Conservation (phyloP, 2,113 vertebrate genomes). For the Corydoras sp. region DNA sequence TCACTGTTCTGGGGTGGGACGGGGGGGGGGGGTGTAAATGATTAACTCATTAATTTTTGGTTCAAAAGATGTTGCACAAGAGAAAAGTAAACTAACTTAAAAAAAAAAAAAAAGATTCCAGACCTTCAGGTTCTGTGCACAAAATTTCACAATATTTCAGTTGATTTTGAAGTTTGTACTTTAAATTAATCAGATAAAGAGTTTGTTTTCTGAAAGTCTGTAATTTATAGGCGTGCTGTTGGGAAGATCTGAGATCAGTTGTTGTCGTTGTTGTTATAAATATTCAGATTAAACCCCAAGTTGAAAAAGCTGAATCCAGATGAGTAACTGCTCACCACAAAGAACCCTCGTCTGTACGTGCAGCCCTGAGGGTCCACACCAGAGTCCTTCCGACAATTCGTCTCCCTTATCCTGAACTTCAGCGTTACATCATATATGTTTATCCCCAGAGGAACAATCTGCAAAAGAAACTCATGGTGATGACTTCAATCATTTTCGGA, state of each 20-base stretch:
- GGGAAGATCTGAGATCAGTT: no score
- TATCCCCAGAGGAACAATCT: constrained; percentile 47
- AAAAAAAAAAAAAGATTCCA: neutral
- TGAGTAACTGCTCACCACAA: constrained; percentile 48
- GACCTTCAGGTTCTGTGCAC: no score
- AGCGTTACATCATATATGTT: constrained; percentile 50
- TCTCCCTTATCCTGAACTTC: constrained; percentile 53
- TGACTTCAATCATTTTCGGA: no score
- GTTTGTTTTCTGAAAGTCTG: no score
- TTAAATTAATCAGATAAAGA: no score
- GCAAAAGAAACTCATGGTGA: neutral
- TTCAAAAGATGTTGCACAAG: neutral
- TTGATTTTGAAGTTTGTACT: no score
- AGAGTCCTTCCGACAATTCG: constrained; percentile 48
- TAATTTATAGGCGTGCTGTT: no score
- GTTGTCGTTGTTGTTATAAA: no score
- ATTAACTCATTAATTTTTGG: no score
- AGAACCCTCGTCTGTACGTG: constrained; percentile 45
- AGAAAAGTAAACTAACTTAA: neutral
- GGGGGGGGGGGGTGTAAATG: no score
- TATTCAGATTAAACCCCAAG: neutral
- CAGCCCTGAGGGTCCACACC: constrained; percentile 43
- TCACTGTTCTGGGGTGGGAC: no score
- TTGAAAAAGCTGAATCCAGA: neutral
- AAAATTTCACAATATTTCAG: no score